phyloP scores from a whole-genome alignment of 64 coral and sea anemone species.

The Montipora efflorescens region DNA sequence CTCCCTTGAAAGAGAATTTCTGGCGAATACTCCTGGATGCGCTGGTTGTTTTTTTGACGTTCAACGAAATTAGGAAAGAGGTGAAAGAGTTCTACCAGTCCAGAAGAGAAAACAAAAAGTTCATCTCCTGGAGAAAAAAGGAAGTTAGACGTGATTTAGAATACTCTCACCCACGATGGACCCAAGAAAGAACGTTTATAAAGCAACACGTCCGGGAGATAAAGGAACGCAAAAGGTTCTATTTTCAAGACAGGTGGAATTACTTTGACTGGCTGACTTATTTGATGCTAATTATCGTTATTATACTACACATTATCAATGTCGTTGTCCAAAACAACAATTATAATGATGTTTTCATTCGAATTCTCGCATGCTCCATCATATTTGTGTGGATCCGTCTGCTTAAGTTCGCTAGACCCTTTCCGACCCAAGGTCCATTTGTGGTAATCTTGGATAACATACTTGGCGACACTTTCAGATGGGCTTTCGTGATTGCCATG shows the following conservation, averaged over 20 bases:
- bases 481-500: slow-evolving; percentile 78
- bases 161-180: slow-evolving; percentile 81
- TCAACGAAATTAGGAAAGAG: slow-evolving; percentile 86
- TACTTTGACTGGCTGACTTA: slow-evolving; percentile 81
- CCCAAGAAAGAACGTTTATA: slow-evolving; percentile 71
- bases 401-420: slow-evolving; percentile 83
- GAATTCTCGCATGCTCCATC: slow-evolving; percentile 71
- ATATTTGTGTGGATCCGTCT: slow-evolving; percentile 87
- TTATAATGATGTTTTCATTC: slow-evolving; percentile 67
- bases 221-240: slow-evolving; percentile 35
- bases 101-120: slow-evolving; percentile 52
- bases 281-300: slow-evolving; percentile 64
- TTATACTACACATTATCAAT: slow-evolving; percentile 67
- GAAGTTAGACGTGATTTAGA: slow-evolving; percentile 66
- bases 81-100: slow-evolving; percentile 70
- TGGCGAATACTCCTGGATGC: slow-evolving; percentile 76
- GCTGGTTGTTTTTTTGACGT: slow-evolving; percentile 70
- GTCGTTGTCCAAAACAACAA: slow-evolving; percentile 49
- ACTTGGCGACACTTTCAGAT: slow-evolving; percentile 68
- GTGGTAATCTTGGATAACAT: slow-evolving; percentile 86
- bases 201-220: slow-evolving; percentile 55
- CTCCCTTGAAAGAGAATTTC: slow-evolving; percentile 45
- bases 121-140: slow-evolving; percentile 62
- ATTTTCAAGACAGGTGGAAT: slow-evolving; percentile 83
- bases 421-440: slow-evolving; percentile 78